A percentile compares a stretch with the other conserved stretches of the same genome.
Conservation (phyloP, 2,888 invertebrate species). For the Ganaspis brasiliensis region DNA sequence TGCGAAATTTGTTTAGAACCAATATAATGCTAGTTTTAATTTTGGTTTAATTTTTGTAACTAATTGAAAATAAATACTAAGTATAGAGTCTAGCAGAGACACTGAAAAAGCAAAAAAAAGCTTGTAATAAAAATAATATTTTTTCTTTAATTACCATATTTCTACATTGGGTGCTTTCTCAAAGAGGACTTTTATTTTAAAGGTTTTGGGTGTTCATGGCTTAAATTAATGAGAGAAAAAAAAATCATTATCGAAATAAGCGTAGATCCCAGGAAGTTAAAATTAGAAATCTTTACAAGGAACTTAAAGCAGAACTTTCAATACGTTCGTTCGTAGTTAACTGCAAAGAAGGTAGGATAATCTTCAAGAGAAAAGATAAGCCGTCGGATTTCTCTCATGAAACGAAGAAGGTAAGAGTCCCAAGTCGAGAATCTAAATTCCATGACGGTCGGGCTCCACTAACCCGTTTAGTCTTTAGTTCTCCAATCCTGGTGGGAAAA, state of each 20-base stretch:
- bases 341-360: conserved; percentile 18
- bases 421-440: conserved; percentile 41
- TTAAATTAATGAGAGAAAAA: neutral
- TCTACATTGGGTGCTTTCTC: too few relatives aligned
- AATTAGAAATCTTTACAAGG: neutral
- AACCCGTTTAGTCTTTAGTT: conserved; percentile 66
- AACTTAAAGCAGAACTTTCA: neutral
- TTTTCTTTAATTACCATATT: too few relatives aligned
- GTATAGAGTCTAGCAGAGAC: too few relatives aligned
- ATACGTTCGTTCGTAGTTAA: neutral
- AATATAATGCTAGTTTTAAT: too few relatives aligned
- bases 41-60: too few relatives aligned
- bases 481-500: conserved; percentile 29
- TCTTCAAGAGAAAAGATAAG: conserved; percentile 19
- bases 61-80: too few relatives aligned
- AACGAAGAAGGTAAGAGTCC: conserved; percentile 18
- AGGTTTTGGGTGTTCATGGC: too few relatives aligned
- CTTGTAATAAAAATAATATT: too few relatives aligned
- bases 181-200: too few relatives aligned
- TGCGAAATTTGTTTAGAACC: too few relatives aligned
- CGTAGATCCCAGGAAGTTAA: neutral
- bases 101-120: too few relatives aligned
- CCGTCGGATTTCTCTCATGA: conserved; percentile 20
- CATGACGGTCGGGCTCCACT: conserved; percentile 54
- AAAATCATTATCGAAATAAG: neutral